Evolutionary conservation across 2,888 invertebrate genomes (phyloP).

Genomic region (Nymphalis polychloros): DNA sequence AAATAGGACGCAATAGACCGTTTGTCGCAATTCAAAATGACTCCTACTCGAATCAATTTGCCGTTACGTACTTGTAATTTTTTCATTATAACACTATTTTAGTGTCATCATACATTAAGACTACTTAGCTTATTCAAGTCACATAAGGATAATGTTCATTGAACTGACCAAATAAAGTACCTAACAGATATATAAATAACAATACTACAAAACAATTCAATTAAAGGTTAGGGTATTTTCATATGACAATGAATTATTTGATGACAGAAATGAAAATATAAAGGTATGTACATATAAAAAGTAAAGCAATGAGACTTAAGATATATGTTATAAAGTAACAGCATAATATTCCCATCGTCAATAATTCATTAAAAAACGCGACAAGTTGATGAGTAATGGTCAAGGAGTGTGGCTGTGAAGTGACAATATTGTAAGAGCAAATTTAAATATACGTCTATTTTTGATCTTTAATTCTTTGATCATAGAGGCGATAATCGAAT

Average conservation of each 20-base stretch:
- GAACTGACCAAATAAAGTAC: too few relatives aligned
- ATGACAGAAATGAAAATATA: background rate
- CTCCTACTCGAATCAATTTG: background rate
- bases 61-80: background rate
- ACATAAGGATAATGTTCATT: background rate
- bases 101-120: background rate
- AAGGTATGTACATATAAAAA: background rate
- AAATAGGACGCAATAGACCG: background rate
- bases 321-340: constrained; percentile 41
- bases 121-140: background rate
- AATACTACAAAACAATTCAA: too few relatives aligned
- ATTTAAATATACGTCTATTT: constrained; percentile 4
- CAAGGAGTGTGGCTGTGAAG: constrained; percentile 38
- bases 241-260: too few relatives aligned
- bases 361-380: constrained; percentile 50
- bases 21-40: constrained; percentile 5
- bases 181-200: too few relatives aligned
- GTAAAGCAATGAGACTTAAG: background rate
- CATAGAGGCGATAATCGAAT: constrained; percentile 38
- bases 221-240: too few relatives aligned
- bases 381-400: constrained; percentile 52
- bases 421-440: constrained; percentile 20
- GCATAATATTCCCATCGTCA: constrained; percentile 49
- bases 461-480: constrained; percentile 19
- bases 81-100: background rate